Percentiles rank a stretch among this genome's conserved stretches.
These are phyloP conservation scores for Pyralis farinalis DNA, from an alignment of 2,888 invertebrate genomes.

Conservation along the genomic window DNA sequence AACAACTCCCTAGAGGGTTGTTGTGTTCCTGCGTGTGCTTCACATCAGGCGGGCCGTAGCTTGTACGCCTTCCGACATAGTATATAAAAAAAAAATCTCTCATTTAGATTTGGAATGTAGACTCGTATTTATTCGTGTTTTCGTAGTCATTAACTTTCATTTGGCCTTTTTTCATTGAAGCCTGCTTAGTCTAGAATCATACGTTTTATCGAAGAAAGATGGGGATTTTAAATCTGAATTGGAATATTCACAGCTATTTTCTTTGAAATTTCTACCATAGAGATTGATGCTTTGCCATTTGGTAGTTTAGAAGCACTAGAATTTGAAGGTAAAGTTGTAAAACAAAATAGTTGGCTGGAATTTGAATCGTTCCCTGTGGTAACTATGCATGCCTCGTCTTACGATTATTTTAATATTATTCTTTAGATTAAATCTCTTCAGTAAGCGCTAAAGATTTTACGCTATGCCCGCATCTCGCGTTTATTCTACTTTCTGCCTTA, in stretches of 20 bases:
- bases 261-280: conserved; percentile 54
- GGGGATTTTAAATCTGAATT: conserved; percentile 51
- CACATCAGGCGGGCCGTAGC: too few relatives aligned
- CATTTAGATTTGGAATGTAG: conserved; percentile 28
- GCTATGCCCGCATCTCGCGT: too few relatives aligned
- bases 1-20: too few relatives aligned
- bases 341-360: conserved; percentile 76
- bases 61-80: too few relatives aligned
- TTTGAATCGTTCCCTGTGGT: conserved; percentile 47
- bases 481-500: too few relatives aligned
- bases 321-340: conserved; percentile 68
- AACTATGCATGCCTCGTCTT: conserved; percentile 45
- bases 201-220: conserved; percentile 39
- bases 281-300: conserved; percentile 51
- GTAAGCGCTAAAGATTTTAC: too few relatives aligned
- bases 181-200: conserved; percentile 46
- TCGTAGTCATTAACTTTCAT: conserved; percentile 32
- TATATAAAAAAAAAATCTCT: too few relatives aligned
- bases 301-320: conserved; percentile 68
- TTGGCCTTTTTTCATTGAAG: too few relatives aligned
- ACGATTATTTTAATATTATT: too few relatives aligned
- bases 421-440: too few relatives aligned
- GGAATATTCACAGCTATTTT: conserved; percentile 39
- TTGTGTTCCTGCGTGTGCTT: too few relatives aligned
- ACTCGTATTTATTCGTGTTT: conserved; percentile 41